A percentile compares a stretch with the other conserved stretches of the same genome.
Evolutionary conservation across 2,797 vertebrate genomes (phyloP).

Genomic region (Mormyrops boulengeri): DNA sequence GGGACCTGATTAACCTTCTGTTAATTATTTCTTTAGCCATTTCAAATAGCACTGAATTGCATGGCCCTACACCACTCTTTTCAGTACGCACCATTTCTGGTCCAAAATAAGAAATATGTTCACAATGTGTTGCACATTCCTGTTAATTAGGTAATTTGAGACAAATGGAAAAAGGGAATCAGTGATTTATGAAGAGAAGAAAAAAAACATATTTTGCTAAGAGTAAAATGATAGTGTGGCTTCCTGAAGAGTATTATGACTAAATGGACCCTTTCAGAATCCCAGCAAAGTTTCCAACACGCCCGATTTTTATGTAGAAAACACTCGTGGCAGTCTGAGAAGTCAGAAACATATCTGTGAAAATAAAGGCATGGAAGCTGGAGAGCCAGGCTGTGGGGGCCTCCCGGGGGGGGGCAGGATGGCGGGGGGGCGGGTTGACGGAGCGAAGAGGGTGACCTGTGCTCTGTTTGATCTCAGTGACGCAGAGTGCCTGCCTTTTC

Average conservation of each 20-base stretch:
- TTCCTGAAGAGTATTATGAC: constrained; percentile 21
- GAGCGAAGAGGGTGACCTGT: not conserved
- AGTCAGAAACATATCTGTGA: constrained; percentile 10
- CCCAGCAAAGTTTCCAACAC: constrained; percentile 18
- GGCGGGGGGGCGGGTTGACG: not conserved
- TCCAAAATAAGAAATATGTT: constrained; percentile 5
- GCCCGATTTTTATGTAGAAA: constrained; percentile 21
- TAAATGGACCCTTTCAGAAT: constrained; percentile 28
- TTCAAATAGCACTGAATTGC: not conserved
- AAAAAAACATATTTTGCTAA: constrained; percentile 1
- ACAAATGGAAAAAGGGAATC: constrained; percentile 23
- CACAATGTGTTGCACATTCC: not conserved
- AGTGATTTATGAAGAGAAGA: constrained; percentile 19
- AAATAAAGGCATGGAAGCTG: constrained; percentile 12
- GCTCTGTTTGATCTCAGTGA: constrained; percentile 39
- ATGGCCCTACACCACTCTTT: not conserved
- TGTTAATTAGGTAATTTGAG: not conserved
- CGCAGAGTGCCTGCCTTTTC: constrained; percentile 18
- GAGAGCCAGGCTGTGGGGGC: not conserved
- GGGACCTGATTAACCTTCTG: not conserved
- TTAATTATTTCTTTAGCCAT: not conserved
- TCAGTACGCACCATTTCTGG: not conserved
- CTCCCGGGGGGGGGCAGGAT: not conserved
- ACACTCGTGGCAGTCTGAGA: constrained; percentile 7
- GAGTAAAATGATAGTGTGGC: constrained; percentile 10